Percentiles rank a stretch among this genome's conserved stretches.
Evolutionary conservation across 2,888 invertebrate species (phyloP).

Genomic region (Coenonympha arcania): DNA sequence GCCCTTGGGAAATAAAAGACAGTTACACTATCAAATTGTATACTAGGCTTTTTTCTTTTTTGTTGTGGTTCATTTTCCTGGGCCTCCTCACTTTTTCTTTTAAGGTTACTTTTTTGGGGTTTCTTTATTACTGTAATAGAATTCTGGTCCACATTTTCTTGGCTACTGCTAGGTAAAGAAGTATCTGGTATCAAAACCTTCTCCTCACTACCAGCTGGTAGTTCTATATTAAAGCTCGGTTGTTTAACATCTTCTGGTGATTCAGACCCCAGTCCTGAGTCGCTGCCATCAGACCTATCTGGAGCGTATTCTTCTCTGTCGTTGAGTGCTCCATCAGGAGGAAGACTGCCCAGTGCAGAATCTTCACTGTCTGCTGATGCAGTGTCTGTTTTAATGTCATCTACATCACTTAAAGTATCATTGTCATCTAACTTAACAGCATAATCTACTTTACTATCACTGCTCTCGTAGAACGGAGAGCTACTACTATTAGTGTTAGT

Average conservation of each 20-base stretch:
- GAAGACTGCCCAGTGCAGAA: constrained; percentile 76
- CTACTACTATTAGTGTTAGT: constrained; percentile 53
- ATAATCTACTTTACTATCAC: constrained; percentile 68
- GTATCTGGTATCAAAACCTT: constrained; percentile 27
- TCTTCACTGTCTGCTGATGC: constrained; percentile 76
- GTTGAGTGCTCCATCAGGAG: constrained; percentile 57
- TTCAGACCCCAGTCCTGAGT: constrained; percentile 87
- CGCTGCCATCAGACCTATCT: constrained; percentile 85
- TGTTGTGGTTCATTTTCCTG: constrained; percentile 59
- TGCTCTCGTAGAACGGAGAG: constrained; percentile 71
- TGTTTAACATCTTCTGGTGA: constrained; percentile 75
- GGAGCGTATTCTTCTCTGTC: constrained; percentile 76
- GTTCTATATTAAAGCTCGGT: constrained; percentile 50
- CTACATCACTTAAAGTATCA: constrained; percentile 70
- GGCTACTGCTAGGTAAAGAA: constrained; percentile 27
- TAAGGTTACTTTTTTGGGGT: constrained; percentile 77
- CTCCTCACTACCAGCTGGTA: constrained; percentile 48
- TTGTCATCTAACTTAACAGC: constrained; percentile 68
- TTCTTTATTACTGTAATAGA: constrained; percentile 34
- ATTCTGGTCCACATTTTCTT: constrained; percentile 31
- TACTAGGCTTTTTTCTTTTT: constrained; percentile 83
- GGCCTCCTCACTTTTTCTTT: constrained; percentile 72
- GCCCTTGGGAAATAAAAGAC: constrained; percentile 96
- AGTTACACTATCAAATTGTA: constrained; percentile 92
- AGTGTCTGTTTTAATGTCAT: constrained; percentile 69